Evolutionary conservation across 1,140 invertebrate genomes (phyloP), one percentile per base, ranked within the genome.

Genomic region (Apolygus lucorum): DNA sequence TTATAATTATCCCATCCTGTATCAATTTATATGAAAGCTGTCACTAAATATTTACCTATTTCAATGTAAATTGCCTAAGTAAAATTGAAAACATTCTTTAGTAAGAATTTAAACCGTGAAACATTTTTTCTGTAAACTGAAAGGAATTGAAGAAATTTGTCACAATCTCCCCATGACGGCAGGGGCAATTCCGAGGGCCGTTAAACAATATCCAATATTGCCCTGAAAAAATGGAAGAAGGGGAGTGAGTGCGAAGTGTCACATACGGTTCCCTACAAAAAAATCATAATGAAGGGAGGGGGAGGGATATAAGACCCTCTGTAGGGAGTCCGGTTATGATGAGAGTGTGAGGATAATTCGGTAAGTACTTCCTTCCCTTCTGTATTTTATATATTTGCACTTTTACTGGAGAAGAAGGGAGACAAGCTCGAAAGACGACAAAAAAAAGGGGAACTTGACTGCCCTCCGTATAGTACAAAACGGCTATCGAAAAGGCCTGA

Each of bases 341-440:
- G 54, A 59, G 54, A 4, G 54, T 11, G 54, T 42, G 54, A 24
- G 54, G 22, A 59, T 59, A 59, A 59, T 59, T 59, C 54, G 4
- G 54, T 59, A 22, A 59, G 54, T 59, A 59, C 54, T 59, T 59
- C 54, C 54, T 59, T 59, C 54, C 54, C 54, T 59, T 59, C 54
- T 59, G 54, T 59, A 59, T 59, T 59, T 59, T 22, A 59, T 59
- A 59, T 59, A 59, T 59, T 59, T 59, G 54, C 54, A 59, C 54
- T 17, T 59, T 59, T 22, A 4, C 4, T 4, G 34, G 34, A 4
- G 17, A 42, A 42, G 34, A 42, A 42, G 17, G 17, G 34, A 17
- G 34, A 42, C 34, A 42, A 42, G 34, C 17, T 42, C 34, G 4
- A 42, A n/a, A n/a, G n/a, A n/a, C n/a, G n/a, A n/a, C n/a, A n/a